These are phyloP conservation scores for Neocrepidodera transversa DNA, from an alignment of 2,888 invertebrate genomes.

Conservation along the genomic window DNA sequence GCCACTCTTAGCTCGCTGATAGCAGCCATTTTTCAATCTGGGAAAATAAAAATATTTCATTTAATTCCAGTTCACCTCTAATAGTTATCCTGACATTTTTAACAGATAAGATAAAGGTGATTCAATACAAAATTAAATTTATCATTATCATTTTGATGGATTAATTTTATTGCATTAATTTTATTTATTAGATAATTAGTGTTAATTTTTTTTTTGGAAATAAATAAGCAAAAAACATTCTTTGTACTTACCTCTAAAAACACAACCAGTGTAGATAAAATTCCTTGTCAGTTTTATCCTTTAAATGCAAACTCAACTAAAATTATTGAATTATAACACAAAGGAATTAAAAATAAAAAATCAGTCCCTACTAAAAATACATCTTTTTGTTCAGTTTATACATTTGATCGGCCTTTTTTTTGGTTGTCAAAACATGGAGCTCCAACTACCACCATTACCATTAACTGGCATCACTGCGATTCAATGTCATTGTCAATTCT, in stretches of 20 bases:
- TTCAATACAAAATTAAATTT: constrained; percentile 13
- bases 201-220: too few species aligned
- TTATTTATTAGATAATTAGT: background rate
- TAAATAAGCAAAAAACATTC: constrained; percentile 5
- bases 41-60: background rate
- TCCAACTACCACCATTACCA: constrained; percentile 6
- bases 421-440: background rate
- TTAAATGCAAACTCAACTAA: constrained; percentile 5
- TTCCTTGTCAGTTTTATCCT: background rate
- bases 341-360: constrained; percentile 2
- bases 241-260: constrained; percentile 3
- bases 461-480: background rate
- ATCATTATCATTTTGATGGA: background rate
- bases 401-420: constrained; percentile 19
- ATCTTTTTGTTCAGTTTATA: constrained; percentile 13
- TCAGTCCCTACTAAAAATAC: constrained; percentile 3
- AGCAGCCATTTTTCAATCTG: constrained; percentile 58
- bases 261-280: background rate
- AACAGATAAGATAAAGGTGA: constrained; percentile 21
- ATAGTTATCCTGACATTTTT: background rate
- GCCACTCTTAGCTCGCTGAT: constrained; percentile 86
- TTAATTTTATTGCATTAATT: background rate
- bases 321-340: constrained; percentile 2
- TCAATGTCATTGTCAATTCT: background rate
- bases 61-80: background rate